These are phyloP conservation scores for Polypterus bichir DNA, from an alignment of 2,113 vertebrate genomes.

Conservation along the genomic window DNA sequence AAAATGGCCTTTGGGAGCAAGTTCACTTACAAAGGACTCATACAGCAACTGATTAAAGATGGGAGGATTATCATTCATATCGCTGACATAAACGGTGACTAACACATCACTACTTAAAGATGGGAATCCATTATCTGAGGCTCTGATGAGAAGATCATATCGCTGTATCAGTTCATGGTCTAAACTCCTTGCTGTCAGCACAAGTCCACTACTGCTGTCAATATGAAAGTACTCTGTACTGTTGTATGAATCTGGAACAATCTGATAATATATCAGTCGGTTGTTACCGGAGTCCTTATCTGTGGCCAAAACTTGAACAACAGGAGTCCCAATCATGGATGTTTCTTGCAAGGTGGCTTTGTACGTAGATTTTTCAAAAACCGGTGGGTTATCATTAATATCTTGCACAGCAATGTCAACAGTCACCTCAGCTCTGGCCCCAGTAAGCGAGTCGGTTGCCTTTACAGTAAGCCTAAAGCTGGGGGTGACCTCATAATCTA, in stretches of 20 bases:
- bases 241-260: constrained; percentile 76
- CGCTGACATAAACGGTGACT: constrained; percentile 70
- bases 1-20: constrained; percentile 84
- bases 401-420: constrained; percentile 77
- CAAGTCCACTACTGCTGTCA: constrained; percentile 83
- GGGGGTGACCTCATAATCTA: constrained; percentile 74
- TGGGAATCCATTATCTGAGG: constrained; percentile 85
- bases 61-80: constrained; percentile 89
- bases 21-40: constrained; percentile 82
- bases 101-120: constrained; percentile 74
- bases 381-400: constrained; percentile 81
- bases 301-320: constrained; percentile 73
- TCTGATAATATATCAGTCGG: constrained; percentile 75
- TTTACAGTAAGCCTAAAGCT: constrained; percentile 72
- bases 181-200: constrained; percentile 81
- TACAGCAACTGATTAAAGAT: constrained; percentile 91
- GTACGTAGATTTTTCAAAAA: constrained; percentile 70
- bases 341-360: constrained; percentile 78
- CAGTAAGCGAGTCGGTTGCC: constrained; percentile 84
- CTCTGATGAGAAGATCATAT: constrained; percentile 72
- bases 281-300: constrained; percentile 86
- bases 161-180: constrained; percentile 77
- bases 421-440: constrained; percentile 81
- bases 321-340: constrained; percentile 86
- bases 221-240: constrained; percentile 94